These are phyloP conservation scores for Subanguina moxae DNA, from an alignment of 1,140 invertebrate genomes.

Conservation along the genomic window DNA sequence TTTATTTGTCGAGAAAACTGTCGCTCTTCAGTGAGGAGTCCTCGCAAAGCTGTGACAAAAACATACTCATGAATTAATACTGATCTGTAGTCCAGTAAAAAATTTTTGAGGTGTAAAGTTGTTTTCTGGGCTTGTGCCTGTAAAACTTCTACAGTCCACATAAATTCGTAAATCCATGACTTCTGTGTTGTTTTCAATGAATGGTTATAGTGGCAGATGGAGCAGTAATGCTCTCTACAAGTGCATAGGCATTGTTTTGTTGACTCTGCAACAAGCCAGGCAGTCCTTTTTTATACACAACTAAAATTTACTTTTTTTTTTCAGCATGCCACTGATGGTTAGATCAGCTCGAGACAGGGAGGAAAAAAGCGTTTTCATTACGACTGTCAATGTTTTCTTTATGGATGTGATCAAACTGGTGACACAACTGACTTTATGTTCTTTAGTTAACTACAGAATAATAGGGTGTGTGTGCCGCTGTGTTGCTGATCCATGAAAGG, in stretches of 20 bases:
- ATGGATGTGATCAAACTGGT: slow-evolving; percentile 47
- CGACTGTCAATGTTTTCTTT: slow-evolving; percentile 48
- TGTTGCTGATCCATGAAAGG: slow-evolving; percentile 27
- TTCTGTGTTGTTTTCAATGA: background rate
- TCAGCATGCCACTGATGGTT: slow-evolving; percentile 47
- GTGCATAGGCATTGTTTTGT: background rate
- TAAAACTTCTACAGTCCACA: too few relatives aligned
- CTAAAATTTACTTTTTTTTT: slow-evolving; percentile 8
- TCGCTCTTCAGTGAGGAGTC: too few relatives aligned
- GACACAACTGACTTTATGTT: too few relatives aligned
- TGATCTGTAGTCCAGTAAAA: too few relatives aligned
- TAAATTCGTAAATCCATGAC: too few relatives aligned
- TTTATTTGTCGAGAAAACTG: too few relatives aligned
- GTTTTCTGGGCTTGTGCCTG: too few relatives aligned
- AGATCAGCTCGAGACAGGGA: slow-evolving; percentile 35
- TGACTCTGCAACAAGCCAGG: background rate
- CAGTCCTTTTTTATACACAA: background rate
- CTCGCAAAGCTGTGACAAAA: too few relatives aligned
- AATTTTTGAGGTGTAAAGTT: too few relatives aligned
- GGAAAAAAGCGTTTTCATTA: slow-evolving; percentile 40
- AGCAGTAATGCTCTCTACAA: background rate
- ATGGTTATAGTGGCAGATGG: background rate
- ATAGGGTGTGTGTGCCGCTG: slow-evolving; percentile 27
- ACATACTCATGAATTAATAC: too few relatives aligned
- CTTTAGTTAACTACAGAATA: too few relatives aligned